Evolutionary conservation across 2,888 invertebrate species (phyloP).

Genomic region (Bruchidius siliquastri): DNA sequence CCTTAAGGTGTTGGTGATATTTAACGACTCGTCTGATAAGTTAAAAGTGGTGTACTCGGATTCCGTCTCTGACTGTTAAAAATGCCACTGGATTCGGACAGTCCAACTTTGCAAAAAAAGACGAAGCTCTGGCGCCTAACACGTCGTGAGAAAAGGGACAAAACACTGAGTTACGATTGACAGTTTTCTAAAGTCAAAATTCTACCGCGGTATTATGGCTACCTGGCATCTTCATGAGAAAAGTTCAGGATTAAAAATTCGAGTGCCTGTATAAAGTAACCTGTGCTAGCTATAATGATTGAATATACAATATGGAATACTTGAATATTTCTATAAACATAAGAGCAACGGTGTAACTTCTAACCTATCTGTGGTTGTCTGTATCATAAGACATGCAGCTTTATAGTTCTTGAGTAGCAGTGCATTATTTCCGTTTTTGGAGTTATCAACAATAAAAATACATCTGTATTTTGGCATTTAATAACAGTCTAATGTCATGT

Average conservation of each 20-base stretch:
- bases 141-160: background rate
- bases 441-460: too few relatives aligned
- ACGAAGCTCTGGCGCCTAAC: conserved; percentile 25
- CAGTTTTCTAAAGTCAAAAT: background rate
- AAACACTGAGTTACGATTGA: background rate
- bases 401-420: too few relatives aligned
- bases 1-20: conserved; percentile 1
- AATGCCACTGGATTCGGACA: conserved; percentile 36
- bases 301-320: too few relatives aligned
- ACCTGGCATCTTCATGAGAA: background rate
- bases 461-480: too few relatives aligned
- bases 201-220: background rate
- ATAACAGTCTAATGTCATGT: too few relatives aligned
- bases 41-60: conserved; percentile 44
- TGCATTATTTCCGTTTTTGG: too few relatives aligned
- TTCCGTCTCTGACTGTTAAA: conserved; percentile 45
- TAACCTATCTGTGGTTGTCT: too few relatives aligned
- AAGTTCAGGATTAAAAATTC: background rate
- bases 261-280: too few relatives aligned
- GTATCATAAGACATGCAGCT: too few relatives aligned
- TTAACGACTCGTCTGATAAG: conserved; percentile 39
- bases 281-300: too few relatives aligned
- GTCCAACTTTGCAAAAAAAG: background rate
- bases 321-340: too few relatives aligned
- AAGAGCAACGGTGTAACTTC: too few relatives aligned